Conservation (phyloP, 2,888 invertebrate species). For the Anoplius nigerrimus region DNA sequence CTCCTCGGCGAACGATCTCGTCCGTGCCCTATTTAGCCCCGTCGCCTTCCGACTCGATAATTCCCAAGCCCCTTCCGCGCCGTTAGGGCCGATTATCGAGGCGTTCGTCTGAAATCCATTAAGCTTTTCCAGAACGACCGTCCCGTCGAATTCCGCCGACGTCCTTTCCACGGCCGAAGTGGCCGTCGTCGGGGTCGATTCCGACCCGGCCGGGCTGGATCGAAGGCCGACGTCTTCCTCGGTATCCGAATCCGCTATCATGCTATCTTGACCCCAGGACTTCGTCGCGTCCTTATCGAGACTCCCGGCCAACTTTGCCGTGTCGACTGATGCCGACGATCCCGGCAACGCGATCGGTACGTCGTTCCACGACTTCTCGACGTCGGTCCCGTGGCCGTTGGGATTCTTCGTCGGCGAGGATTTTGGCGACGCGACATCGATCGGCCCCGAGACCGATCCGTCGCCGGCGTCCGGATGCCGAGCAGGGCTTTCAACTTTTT, state of each 20-base stretch:
- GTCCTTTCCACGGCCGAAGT: too few relatives aligned
- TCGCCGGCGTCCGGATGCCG: neutral
- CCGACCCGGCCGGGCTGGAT: too few relatives aligned
- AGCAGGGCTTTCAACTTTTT: neutral
- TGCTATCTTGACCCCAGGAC: too few relatives aligned
- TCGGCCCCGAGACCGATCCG: neutral
- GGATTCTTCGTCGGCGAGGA: neutral
- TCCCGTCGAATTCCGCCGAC: too few relatives aligned
- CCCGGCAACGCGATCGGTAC: too few relatives aligned
- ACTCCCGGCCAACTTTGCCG: too few relatives aligned
- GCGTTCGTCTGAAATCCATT: constrained; percentile 19
- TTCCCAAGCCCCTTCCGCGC: neutral
- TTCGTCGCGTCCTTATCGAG: too few relatives aligned
- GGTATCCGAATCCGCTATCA: too few relatives aligned
- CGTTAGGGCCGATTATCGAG: constrained; percentile 8
- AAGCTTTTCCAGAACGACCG: neutral
- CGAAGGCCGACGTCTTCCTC: too few relatives aligned
- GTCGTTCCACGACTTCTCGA: too few relatives aligned
- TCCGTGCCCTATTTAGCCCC: constrained; percentile 11
- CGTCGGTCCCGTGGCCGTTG: neutral
- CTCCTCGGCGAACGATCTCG: neutral
- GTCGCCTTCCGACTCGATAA: neutral
- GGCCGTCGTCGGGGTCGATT: too few relatives aligned
- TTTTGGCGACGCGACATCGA: neutral
- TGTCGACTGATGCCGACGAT: too few relatives aligned